phyloP scores from a whole-genome alignment of 1,140 invertebrate genomes.

The Pseudomyrmex flavicornis region DNA sequence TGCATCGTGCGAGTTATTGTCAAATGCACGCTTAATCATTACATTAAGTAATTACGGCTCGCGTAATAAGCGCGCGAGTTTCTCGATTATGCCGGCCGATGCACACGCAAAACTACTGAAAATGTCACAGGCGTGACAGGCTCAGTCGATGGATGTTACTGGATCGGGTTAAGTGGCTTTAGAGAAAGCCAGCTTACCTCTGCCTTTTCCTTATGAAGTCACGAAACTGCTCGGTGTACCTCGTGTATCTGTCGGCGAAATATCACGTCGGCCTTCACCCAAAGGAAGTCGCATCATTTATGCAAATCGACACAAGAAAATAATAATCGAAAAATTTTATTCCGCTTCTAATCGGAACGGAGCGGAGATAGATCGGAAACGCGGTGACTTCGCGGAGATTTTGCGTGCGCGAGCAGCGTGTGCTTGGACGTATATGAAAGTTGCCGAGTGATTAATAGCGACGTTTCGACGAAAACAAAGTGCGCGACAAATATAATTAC shows the following conservation, averaged over 20 bases:
- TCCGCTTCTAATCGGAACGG: constrained; percentile 18
- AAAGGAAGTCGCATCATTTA: background rate
- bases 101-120: constrained; percentile 57
- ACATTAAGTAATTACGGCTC: background rate
- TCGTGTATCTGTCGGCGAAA: constrained; percentile 9
- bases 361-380: constrained; percentile 12
- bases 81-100: background rate
- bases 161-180: constrained; percentile 84
- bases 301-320: constrained; percentile 51
- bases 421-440: constrained; percentile 16
- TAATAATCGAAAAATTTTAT: constrained; percentile 36
- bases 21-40: too few relatives aligned
- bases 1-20: too few relatives aligned
- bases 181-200: constrained; percentile 81
- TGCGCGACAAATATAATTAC: background rate
- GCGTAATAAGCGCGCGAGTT: constrained; percentile 2
- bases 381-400: background rate
- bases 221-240: constrained; percentile 61
- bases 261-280: constrained; percentile 68
- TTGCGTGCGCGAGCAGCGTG: background rate
- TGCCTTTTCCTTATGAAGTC: constrained; percentile 74
- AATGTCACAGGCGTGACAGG: constrained; percentile 79
- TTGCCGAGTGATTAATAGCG: constrained; percentile 31
- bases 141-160: constrained; percentile 83
- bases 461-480: background rate